A percentile compares a stretch with the other conserved stretches of the same genome.
These are phyloP conservation scores for Chloroceryle aenea DNA, from an alignment of 2,113 vertebrate genomes.

Conservation along the genomic window DNA sequence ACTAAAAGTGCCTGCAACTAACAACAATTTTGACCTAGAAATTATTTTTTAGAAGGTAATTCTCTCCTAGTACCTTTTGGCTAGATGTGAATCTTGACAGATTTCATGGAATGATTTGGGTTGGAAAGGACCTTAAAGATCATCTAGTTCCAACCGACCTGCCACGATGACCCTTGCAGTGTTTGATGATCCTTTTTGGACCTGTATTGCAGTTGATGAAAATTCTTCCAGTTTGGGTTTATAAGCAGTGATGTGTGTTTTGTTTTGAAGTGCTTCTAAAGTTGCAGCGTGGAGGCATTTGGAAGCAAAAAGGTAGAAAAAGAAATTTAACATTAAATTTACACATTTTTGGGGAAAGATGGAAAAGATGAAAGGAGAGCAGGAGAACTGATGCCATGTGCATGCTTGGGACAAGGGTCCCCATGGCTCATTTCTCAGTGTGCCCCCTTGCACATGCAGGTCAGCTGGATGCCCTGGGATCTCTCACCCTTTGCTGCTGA, in stretches of 20 bases:
- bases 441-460: neutral
- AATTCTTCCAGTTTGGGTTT: neutral
- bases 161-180: neutral
- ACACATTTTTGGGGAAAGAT: neutral
- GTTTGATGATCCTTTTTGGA: neutral
- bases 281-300: neutral
- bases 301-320: neutral
- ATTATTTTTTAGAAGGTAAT: neutral
- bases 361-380: neutral
- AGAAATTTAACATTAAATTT: neutral
- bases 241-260: neutral
- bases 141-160: neutral
- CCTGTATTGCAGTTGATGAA: neutral
- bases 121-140: neutral
- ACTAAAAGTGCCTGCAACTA: neutral
- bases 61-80: neutral
- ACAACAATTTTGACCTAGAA: neutral
- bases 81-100: neutral
- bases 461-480: neutral
- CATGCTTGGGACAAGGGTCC: fast-evolving
- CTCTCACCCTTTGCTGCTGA: neutral
- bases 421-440: neutral
- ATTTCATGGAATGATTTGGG: neutral
- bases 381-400: neutral
- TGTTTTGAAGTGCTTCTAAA: neutral